Evolutionary conservation across 1,140 invertebrate genomes (phyloP).

Genomic region (Psix sp.): DNA sequence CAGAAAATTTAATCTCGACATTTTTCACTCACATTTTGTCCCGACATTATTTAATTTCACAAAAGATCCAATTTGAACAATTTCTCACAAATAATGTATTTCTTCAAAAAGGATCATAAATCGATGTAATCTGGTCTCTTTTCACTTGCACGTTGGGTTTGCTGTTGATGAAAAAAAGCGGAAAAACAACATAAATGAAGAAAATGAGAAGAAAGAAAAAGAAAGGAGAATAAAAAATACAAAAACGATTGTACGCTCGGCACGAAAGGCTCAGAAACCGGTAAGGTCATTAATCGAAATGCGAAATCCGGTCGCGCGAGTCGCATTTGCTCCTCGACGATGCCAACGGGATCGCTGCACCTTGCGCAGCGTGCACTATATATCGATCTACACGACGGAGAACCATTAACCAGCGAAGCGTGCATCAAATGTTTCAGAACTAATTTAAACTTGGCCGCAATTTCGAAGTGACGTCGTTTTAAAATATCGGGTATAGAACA

Average conservation of each 20-base stretch:
- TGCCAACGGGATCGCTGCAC: constrained; percentile 48
- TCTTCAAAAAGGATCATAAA: background rate
- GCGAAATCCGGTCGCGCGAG: constrained; percentile 65
- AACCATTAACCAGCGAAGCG: constrained; percentile 67
- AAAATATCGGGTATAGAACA: constrained; percentile 59
- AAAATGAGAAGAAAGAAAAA: constrained; percentile 4
- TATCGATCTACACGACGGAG: constrained; percentile 58
- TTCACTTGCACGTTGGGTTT: constrained; percentile 13
- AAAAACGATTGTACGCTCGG: constrained; percentile 9
- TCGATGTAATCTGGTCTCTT: constrained; percentile 13
- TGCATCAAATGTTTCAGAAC: constrained; percentile 71
- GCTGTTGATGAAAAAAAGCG: constrained; percentile 6
- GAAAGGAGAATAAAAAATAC: too few relatives aligned
- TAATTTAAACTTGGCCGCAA: constrained; percentile 71
- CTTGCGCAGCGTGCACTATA: constrained; percentile 53
- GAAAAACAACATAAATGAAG: background rate
- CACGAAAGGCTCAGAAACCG: constrained; percentile 55
- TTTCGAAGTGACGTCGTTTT: constrained; percentile 63
- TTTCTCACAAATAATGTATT: background rate
- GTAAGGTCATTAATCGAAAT: constrained; percentile 66
- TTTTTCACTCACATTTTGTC: too few relatives aligned
- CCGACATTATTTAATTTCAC: too few relatives aligned
- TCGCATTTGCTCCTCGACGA: constrained; percentile 52
- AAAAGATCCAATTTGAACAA: too few relatives aligned
- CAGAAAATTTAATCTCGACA: too few relatives aligned